These are phyloP conservation scores for Epiblema foenella DNA, from an alignment of 2,888 invertebrate species.

Conservation along the genomic window DNA sequence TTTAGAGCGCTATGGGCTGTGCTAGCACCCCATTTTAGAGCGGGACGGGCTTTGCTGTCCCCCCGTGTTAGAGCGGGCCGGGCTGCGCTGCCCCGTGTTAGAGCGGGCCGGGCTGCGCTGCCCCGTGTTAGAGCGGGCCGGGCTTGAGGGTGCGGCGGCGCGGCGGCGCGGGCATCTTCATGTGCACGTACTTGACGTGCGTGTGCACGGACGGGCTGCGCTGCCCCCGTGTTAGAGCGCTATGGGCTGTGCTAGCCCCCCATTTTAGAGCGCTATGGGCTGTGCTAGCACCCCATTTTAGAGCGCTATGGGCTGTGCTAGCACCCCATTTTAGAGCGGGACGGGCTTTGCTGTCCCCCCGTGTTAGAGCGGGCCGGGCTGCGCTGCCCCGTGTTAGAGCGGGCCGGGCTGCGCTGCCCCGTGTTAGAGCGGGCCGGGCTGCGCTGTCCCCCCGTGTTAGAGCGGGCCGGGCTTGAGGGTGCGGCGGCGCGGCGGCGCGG, in stretches of 20 bases:
- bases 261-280: no score
- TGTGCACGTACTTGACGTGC: slow-evolving; percentile 33
- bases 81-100: not conserved
- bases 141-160: slow-evolving; percentile 27
- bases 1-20: no score
- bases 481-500: slow-evolving; percentile 40
- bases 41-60: not conserved
- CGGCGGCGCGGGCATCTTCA: slow-evolving; percentile 45
- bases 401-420: no score
- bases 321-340: not conserved
- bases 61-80: not conserved
- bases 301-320: not conserved
- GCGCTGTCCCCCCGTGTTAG: not conserved
- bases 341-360: not conserved
- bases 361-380: not conserved
- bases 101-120: no score
- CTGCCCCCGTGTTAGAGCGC: no score
- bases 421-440: no score
- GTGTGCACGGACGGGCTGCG: no score
- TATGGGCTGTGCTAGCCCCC: no score
- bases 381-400: not conserved
- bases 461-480: slow-evolving; percentile 11
- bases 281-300: not conserved
- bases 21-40: not conserved
- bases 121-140: not conserved